Percentiles rank a stretch among this genome's conserved stretches.
Conservation (phyloP, 2,888 invertebrate genomes). For the Andrena bucephala region DNA sequence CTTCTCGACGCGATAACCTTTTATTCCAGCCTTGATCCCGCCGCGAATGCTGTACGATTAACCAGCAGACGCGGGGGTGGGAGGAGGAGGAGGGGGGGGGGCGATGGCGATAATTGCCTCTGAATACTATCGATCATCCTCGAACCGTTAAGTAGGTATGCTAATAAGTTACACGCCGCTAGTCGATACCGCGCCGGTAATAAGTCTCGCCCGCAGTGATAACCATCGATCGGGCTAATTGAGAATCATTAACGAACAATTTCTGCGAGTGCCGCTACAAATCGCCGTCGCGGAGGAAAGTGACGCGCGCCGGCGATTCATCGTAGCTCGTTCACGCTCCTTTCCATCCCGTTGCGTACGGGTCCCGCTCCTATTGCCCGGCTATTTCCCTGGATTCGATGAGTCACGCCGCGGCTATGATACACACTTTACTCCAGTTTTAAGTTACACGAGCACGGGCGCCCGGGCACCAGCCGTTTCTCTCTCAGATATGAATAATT, state of each 20-base stretch:
- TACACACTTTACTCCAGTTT: conserved; percentile 52
- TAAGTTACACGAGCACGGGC: conserved; percentile 45
- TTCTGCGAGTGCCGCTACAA: conserved; percentile 1
- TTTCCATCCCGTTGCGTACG: not conserved
- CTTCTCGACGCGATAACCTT: conserved; percentile 39
- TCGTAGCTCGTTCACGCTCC: not conserved
- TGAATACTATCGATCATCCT: conserved; percentile 58
- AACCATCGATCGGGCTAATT: conserved; percentile 55
- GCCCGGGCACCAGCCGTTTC: conserved; percentile 33
- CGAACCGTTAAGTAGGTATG: conserved; percentile 50
- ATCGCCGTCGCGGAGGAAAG: not conserved
- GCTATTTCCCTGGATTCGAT: conserved; percentile 32
- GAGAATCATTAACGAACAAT: conserved; percentile 43
- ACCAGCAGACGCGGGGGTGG: not conserved
- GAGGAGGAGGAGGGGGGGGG: no score
- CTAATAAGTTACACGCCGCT: conserved; percentile 54
- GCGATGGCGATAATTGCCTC: conserved; percentile 50
- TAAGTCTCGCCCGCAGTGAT: conserved; percentile 33
- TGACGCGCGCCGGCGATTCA: conserved; percentile 1
- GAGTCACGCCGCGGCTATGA: conserved; percentile 47
- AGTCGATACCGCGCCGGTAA: conserved; percentile 36
- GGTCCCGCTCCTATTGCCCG: conserved; percentile 2
- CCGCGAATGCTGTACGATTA: conserved; percentile 24
- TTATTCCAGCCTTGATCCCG: conserved; percentile 49
- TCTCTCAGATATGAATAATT: conserved; percentile 63